phyloP scores from a whole-genome alignment of 2,113 vertebrate genomes.

The Poeciliopsis turrubarensis region DNA sequence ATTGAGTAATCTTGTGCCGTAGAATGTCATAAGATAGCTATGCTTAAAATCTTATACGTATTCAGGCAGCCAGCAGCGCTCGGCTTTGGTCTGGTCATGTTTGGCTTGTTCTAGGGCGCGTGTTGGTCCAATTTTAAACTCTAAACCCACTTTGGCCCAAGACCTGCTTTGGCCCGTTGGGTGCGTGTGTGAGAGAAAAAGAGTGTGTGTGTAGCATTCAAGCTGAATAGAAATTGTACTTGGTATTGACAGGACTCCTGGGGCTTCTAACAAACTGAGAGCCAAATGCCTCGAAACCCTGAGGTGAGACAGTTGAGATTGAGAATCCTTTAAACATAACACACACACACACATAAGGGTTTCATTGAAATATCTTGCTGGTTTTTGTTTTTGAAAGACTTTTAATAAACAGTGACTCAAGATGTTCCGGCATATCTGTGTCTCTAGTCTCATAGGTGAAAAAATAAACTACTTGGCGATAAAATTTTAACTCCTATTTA shows the following conservation, averaged over 20 bases:
- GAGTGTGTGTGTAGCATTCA: conserved; percentile 18
- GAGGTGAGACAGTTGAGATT: conserved; percentile 46
- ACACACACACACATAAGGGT: conserved; percentile 1
- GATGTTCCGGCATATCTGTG: conserved; percentile 29
- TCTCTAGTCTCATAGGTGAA: conserved; percentile 26
- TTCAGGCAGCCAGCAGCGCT: conserved; percentile 18
- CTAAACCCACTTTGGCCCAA: conserved; percentile 37
- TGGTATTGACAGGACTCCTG: conserved; percentile 46
- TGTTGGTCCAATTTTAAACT: conserved; percentile 43
- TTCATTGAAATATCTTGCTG: conserved; percentile 39
- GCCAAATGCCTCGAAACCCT: conserved; percentile 55
- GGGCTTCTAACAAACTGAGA: conserved; percentile 41
- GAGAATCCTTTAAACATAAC: conserved; percentile 34
- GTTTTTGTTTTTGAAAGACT: conserved; percentile 42
- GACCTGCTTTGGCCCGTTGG: conserved; percentile 23
- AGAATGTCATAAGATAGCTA: conserved; percentile 25
- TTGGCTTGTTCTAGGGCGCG: conserved; percentile 40
- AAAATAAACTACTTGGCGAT: conserved; percentile 25
- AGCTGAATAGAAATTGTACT: conserved; percentile 43
- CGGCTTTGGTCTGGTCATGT: conserved; percentile 50
- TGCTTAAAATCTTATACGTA: conserved; percentile 13
- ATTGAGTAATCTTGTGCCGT: conserved; percentile 9
- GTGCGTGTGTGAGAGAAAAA: not conserved
- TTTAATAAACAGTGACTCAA: conserved; percentile 49
- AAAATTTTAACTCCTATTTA: conserved; percentile 20